Percentiles rank a stretch among this genome's conserved stretches.
These are phyloP conservation scores for Ceyx margarethae DNA, from an alignment of 2,113 vertebrate genomes.

Conservation along the genomic window DNA sequence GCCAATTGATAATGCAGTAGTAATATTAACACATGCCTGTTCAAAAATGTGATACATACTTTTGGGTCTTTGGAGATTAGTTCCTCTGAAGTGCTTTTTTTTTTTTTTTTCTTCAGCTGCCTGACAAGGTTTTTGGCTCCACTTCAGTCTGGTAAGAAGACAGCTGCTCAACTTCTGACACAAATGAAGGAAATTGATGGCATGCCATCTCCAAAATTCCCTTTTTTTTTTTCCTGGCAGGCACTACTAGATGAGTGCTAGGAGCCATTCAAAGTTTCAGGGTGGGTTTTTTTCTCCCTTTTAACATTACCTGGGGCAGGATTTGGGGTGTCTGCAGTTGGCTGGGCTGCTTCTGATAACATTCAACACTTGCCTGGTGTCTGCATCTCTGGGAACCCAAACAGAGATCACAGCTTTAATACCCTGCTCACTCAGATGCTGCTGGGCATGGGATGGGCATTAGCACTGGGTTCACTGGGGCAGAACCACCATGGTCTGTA, in stretches of 20 bases:
- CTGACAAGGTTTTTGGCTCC: conserved; percentile 78
- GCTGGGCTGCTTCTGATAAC: background rate
- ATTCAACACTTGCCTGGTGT: background rate
- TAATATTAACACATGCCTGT: conserved; percentile 41
- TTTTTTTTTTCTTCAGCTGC: conserved; percentile 65
- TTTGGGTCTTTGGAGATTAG: conserved; percentile 69
- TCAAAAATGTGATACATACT: conserved; percentile 65
- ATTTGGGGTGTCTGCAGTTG: conserved; percentile 16
- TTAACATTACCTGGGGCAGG: background rate
- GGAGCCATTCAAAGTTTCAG: conserved; percentile 39
- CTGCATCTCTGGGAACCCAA: background rate
- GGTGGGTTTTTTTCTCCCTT: background rate
- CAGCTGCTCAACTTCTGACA: conserved; percentile 80
- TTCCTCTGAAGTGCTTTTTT: conserved; percentile 70
- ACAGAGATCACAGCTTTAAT: background rate
- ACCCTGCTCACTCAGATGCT: background rate
- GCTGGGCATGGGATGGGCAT: background rate
- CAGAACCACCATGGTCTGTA: background rate
- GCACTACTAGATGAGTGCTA: background rate
- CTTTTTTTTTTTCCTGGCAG: conserved; percentile 67
- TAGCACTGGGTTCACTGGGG: background rate
- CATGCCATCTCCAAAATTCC: conserved; percentile 70
- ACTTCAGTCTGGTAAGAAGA: conserved; percentile 77
- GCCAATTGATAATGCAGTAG: background rate
- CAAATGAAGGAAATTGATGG: conserved; percentile 75